These are phyloP conservation scores for Oncorhynchus kisutch DNA, from an alignment of 2,113 vertebrate genomes.

Conservation along the genomic window DNA sequence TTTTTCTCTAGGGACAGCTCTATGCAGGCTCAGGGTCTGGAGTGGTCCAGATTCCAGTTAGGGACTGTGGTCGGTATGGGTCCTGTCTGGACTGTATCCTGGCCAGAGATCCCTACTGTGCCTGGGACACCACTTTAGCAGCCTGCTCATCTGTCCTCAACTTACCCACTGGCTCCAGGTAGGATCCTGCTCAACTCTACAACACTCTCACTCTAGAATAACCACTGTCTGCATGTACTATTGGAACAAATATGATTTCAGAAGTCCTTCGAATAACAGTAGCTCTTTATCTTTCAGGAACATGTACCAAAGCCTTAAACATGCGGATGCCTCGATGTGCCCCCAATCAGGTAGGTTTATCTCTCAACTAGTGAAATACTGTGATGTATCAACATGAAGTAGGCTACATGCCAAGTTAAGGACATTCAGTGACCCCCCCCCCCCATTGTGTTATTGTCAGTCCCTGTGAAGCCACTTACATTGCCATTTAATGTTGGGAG, in stretches of 20 bases:
- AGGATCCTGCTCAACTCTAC: background rate
- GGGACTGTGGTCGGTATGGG: slow-evolving; percentile 40
- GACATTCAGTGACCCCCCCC: background rate
- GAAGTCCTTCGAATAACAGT: no score
- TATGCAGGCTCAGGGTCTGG: slow-evolving; percentile 47
- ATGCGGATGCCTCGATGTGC: slow-evolving; percentile 53
- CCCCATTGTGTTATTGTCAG: slow-evolving; percentile 11
- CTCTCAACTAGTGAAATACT: background rate
- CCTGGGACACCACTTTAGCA: slow-evolving; percentile 9
- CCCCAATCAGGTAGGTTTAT: slow-evolving; percentile 38
- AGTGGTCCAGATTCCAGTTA: slow-evolving; percentile 55
- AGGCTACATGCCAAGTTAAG: no score
- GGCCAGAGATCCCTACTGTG: slow-evolving; percentile 63
- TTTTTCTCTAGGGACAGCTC: slow-evolving; percentile 45
- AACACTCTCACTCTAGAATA: slow-evolving; percentile 10
- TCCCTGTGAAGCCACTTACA: background rate
- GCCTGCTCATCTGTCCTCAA: slow-evolving; percentile 18
- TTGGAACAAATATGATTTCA: background rate
- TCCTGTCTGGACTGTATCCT: slow-evolving; percentile 59
- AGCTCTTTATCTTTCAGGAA: slow-evolving; percentile 25
- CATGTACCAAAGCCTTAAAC: slow-evolving; percentile 57
- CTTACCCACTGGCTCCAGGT: background rate
- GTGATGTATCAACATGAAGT: no score
- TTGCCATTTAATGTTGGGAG: slow-evolving; percentile 15
- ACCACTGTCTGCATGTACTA: background rate